Evolutionary conservation across 2,113 vertebrate species (phyloP), one percentile per base, ranked within the genome.

Genomic region (Tupaia chinensis): DNA sequence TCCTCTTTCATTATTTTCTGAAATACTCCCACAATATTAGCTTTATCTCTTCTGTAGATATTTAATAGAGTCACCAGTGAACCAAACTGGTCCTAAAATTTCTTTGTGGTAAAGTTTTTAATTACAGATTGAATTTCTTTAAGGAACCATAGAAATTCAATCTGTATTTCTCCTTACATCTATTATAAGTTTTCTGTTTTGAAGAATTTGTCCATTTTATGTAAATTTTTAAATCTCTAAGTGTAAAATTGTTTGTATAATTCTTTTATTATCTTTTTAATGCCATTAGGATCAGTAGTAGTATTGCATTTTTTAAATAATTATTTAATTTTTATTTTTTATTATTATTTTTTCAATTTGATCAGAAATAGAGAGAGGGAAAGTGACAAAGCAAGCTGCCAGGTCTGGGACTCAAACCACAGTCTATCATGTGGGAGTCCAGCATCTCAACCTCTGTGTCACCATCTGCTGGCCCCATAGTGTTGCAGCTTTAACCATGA

Each of bases 21-120:
- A 76, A 69, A 84, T 92, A 25, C 78, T 87, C 72, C 2, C 3
- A 7, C 44, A 61, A 32, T 58, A 72, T 79, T 73, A 25, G 5
- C 11, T 93, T 58, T 73, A 44, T 44, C 89, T 89, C 23, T 56
- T 66, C 25, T 15, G 20, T 78, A 72, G 54, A 60, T 85, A 29
- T 84, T 60, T 85, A 60, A 85, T 77, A 85, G 58, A 95, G 79
- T 84, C 66, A 84, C 53, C 60, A 68, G 44, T 85, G n/a, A 93
- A 60, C 53, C 25, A 25, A 72, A 34, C 9, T 80, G 27, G 20
- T 4, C 25, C n/a, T 89, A n/a, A 95, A 73, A 73, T 74, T 76
- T 95, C 87, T 87, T 87, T 91, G 20, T 86, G 14, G n/a, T 95
- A 70, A 81, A 32, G 6, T 85, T 25, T 89, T 79, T 66, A 79